Conservation (phyloP, 2,797 vertebrate genomes). For the Leptoclinus maculatus region DNA sequence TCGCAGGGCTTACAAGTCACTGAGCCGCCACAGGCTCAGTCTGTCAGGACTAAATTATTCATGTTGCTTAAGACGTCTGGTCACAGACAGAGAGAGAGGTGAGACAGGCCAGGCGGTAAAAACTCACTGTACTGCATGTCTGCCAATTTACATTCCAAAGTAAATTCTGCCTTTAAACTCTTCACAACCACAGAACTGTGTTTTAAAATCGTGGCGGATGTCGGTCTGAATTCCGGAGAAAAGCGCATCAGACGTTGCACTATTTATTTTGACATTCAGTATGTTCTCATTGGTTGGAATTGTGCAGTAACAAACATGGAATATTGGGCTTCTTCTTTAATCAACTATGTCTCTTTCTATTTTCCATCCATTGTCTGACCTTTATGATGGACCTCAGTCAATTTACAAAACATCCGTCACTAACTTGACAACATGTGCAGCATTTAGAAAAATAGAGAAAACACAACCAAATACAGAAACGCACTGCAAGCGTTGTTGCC, state of each 20-base stretch:
- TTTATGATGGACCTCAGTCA: neutral
- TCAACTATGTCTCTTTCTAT: neutral
- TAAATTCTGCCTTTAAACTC: neutral
- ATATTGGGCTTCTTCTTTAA: neutral
- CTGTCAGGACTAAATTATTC: slow-evolving; percentile 75
- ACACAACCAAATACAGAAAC: neutral
- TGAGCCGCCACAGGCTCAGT: slow-evolving; percentile 61
- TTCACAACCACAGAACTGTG: neutral
- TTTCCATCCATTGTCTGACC: neutral
- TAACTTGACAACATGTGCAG: neutral
- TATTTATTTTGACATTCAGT: neutral
- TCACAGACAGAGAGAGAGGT: slow-evolving; percentile 33
- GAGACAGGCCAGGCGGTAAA: slow-evolving; percentile 1
- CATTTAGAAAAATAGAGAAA: neutral
- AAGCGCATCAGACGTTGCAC: neutral
- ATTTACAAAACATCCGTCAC: neutral
- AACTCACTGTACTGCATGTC: neutral
- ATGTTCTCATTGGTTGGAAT: neutral
- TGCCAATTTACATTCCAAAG: slow-evolving; percentile 10
- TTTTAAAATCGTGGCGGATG: neutral
- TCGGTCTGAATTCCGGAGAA: neutral
- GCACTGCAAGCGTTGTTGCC: neutral
- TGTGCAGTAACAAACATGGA: neutral
- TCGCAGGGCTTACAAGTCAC: slow-evolving; percentile 43
- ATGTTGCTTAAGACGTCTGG: slow-evolving; percentile 68